Conservation (phyloP, 2,797 vertebrate genomes). For the Sebastes steindachneri region DNA sequence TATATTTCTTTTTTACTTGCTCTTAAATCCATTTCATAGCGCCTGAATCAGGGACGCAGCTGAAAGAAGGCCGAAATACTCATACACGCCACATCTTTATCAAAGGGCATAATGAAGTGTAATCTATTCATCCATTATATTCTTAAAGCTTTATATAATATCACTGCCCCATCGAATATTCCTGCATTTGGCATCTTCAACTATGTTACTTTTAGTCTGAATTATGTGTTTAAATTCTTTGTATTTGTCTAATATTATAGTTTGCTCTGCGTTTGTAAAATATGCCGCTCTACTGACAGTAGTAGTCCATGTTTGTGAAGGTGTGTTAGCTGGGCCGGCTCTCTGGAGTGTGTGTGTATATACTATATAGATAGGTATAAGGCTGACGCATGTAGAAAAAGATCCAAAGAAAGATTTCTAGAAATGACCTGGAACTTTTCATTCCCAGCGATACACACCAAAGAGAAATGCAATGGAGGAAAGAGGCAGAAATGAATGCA, state of each 20-base stretch:
- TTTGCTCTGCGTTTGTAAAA: not conserved
- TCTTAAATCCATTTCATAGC: too few species aligned
- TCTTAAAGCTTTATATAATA: too few species aligned
- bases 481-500: conserved; percentile 2
- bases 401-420: conserved; percentile 16
- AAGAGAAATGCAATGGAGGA: not conserved
- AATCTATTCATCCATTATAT: too few species aligned
- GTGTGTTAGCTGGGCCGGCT: not conserved
- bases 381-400: not conserved
- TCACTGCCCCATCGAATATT: too few species aligned
- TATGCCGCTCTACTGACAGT: not conserved
- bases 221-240: not conserved
- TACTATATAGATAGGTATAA: not conserved
- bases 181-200: too few species aligned
- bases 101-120: too few species aligned
- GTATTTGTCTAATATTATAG: not conserved
- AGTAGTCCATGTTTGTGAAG: not conserved
- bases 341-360: not conserved
- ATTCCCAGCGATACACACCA: conserved; percentile 3
- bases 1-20: too few species aligned
- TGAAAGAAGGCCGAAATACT: too few species aligned
- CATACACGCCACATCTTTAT: too few species aligned
- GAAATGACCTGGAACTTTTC: conserved; percentile 17
- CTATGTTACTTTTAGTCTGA: not conserved
- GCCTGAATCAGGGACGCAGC: too few species aligned